Conservation (phyloP, 64 coral and sea anemone genomes). For the Acropora tenuis region DNA sequence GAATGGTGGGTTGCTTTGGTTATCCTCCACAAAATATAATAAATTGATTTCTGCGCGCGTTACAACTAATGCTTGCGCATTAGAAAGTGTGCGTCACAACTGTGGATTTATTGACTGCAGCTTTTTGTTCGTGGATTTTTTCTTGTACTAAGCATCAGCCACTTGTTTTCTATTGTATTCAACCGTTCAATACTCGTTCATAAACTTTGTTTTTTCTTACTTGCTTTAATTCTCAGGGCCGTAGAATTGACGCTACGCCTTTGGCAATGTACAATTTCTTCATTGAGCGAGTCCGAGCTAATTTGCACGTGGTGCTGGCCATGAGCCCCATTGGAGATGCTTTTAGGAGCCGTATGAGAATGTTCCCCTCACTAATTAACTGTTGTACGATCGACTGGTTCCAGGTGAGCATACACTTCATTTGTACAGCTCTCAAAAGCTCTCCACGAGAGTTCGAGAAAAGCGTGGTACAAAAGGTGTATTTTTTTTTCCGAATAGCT, state of each 20-base stretch:
- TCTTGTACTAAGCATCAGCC: not conserved
- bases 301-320: constrained; percentile 91
- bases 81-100: no score
- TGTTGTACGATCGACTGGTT: constrained; percentile 99
- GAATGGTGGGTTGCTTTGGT: no score
- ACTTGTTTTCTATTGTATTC: not conserved
- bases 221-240: constrained; percentile 69
- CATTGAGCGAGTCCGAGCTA: constrained; percentile 92
- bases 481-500: no score
- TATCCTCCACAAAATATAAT: no score
- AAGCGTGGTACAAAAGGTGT: no score
- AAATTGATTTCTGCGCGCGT: no score
- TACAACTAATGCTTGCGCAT: no score
- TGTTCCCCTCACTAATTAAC: constrained; percentile 99
- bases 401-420: constrained; percentile 66
- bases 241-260: constrained; percentile 96
- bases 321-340: constrained; percentile 99
- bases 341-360: constrained; percentile 94
- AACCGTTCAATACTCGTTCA: no score
- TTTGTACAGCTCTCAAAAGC: not conserved
- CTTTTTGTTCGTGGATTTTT: not conserved
- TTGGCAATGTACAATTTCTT: constrained; percentile 99
- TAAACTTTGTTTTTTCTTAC: not conserved
- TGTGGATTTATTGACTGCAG: no score
- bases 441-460: not conserved